These are phyloP conservation scores for Andinoacara biseriatus DNA, from an alignment of 2,113 vertebrate species.

Conservation along the genomic window DNA sequence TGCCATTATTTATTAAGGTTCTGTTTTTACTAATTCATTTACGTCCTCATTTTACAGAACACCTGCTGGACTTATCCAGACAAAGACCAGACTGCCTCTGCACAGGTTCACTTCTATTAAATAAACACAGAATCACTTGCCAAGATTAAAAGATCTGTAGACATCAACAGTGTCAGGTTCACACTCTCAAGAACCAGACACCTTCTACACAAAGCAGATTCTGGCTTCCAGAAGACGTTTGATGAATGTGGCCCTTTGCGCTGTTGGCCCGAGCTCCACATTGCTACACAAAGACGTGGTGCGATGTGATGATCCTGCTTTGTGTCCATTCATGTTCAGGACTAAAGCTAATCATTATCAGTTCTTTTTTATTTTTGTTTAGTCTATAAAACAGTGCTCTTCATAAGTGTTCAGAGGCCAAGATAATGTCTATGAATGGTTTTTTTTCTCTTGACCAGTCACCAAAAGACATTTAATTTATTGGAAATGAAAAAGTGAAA, in stretches of 20 bases:
- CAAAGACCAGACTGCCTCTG: background rate
- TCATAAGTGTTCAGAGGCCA: background rate
- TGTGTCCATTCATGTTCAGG: background rate
- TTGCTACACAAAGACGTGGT: background rate
- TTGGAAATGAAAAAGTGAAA: background rate
- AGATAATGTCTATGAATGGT: background rate
- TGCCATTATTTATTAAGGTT: slow-evolving; percentile 13
- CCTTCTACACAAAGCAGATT: slow-evolving; percentile 4
- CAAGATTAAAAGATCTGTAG: slow-evolving; percentile 21
- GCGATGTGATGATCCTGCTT: background rate
- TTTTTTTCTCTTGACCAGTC: background rate
- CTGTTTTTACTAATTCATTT: slow-evolving; percentile 15
- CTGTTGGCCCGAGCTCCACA: background rate
- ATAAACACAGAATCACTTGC: slow-evolving; percentile 16
- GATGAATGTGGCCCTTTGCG: slow-evolving; percentile 15
- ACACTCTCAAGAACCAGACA: slow-evolving; percentile 12
- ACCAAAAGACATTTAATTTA: background rate
- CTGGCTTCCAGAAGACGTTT: slow-evolving; percentile 1
- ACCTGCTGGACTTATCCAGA: background rate
- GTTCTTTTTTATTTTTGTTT: slow-evolving; percentile 1
- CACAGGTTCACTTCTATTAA: slow-evolving; percentile 21
- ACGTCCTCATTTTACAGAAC: slow-evolving; percentile 3
- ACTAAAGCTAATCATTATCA: background rate
- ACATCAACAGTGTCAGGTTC: slow-evolving; percentile 8
- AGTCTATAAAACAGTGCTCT: background rate